Percentiles rank a stretch among this genome's conserved stretches.
Evolutionary conservation across 2,113 vertebrate genomes (phyloP).

Genomic region (Prochilodus magdalenae): DNA sequence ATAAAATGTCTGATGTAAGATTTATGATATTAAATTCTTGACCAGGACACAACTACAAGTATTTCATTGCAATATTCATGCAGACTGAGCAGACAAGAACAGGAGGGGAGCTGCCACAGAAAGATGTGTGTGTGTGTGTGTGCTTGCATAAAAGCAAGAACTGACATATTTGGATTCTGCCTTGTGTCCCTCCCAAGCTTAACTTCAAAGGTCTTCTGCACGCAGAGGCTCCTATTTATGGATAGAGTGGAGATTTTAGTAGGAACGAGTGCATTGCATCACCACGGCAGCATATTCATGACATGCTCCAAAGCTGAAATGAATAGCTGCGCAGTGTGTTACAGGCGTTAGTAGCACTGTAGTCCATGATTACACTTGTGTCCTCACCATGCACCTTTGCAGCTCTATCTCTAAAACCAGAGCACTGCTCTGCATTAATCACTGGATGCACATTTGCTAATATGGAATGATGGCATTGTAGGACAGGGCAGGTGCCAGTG

Average conservation of each 20-base stretch:
- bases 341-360: constrained; percentile 43
- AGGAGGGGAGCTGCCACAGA: constrained; percentile 1
- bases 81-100: not conserved
- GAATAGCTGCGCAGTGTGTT: constrained; percentile 42
- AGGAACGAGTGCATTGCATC: constrained; percentile 40
- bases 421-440: constrained; percentile 59
- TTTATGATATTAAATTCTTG: constrained; percentile 9
- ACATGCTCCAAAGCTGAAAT: constrained; percentile 29
- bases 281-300: constrained; percentile 44
- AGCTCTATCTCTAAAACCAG: constrained; percentile 2
- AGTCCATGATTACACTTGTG: constrained; percentile 21
- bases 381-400: constrained; percentile 15
- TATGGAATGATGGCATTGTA: constrained; percentile 49
- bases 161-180: constrained; percentile 62
- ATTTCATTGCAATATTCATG: constrained; percentile 14
- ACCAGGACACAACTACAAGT: not conserved
- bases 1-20: not conserved
- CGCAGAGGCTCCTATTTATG: constrained; percentile 22
- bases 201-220: constrained; percentile 57
- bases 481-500: constrained; percentile 47
- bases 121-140: constrained; percentile 33
- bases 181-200: constrained; percentile 37
- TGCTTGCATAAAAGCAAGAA: constrained; percentile 61
- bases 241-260: constrained; percentile 19
- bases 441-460: constrained; percentile 51